Evolutionary conservation across 2,888 invertebrate genomes (phyloP).

Genomic region (Fissipunctia ypsillon): DNA sequence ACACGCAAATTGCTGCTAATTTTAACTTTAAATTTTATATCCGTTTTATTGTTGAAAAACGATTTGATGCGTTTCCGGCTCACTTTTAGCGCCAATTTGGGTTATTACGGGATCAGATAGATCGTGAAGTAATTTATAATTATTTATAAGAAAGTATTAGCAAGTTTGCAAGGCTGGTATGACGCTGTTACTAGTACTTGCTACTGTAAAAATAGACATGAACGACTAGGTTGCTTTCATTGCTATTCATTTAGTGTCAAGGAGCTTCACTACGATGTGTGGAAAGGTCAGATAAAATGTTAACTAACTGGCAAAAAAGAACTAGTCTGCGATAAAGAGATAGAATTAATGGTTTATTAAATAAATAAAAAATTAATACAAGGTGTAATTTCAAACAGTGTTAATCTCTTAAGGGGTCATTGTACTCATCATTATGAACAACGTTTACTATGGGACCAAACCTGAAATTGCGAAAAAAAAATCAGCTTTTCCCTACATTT

Average conservation of each 20-base stretch:
- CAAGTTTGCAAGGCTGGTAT: conserved; percentile 17
- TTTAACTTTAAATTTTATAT: conserved; percentile 59
- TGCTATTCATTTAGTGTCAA: conserved; percentile 57
- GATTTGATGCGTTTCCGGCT: conserved; percentile 46
- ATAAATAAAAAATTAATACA: not conserved
- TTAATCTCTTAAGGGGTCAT: too few species aligned
- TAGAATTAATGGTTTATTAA: not conserved
- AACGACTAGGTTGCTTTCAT: conserved; percentile 45
- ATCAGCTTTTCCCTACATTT: too few species aligned
- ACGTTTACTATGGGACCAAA: too few species aligned
- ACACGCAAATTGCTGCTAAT: conserved; percentile 61
- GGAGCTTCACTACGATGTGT: conserved; percentile 46
- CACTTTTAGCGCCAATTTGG: conserved; percentile 25
- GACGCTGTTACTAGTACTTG: conserved; percentile 17
- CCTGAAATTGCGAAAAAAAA: too few species aligned
- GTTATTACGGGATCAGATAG: conserved; percentile 11
- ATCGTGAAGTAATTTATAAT: conserved; percentile 6
- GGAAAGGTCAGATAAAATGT: conserved; percentile 41
- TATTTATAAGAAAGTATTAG: conserved; percentile 20
- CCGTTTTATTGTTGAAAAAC: conserved; percentile 42
- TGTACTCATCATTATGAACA: too few species aligned
- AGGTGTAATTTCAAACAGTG: too few species aligned
- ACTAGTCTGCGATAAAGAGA: not conserved
- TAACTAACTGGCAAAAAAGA: conserved; percentile 22
- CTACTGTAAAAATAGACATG: conserved; percentile 45